phyloP scores from a whole-genome alignment of 2,113 vertebrate species.

The Ahaetulla prasina region DNA sequence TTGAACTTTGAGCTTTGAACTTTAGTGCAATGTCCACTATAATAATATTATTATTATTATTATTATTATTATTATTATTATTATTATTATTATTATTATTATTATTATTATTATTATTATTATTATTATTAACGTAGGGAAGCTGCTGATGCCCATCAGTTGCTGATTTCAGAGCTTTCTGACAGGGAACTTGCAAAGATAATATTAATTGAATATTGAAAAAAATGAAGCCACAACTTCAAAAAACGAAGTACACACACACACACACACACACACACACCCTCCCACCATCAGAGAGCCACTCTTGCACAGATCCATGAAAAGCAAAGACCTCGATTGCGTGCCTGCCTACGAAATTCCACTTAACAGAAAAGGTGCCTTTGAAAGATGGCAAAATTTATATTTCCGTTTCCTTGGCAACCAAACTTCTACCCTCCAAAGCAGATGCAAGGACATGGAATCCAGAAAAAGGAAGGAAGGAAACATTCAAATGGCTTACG shows the following conservation, averaged over 20 bases:
- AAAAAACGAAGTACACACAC: neutral
- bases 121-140: neutral
- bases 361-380: neutral
- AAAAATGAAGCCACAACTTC: neutral
- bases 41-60: neutral
- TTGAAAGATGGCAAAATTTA: neutral
- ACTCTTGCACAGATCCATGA: neutral
- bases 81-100: neutral
- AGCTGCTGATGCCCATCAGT: neutral
- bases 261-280: no score
- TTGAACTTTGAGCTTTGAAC: no score
- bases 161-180: neutral
- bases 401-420: neutral
- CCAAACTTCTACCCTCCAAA: neutral
- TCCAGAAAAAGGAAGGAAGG: accelerated
- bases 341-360: neutral
- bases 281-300: neutral
- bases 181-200: neutral
- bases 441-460: neutral
- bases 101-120: neutral
- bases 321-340: neutral
- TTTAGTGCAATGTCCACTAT: neutral
- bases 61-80: neutral
- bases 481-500: conserved; percentile 58
- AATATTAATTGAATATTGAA: neutral